Base-by-base conservation (phyloP, 2,797 vertebrate genomes). In the Acanthiza pusilla region DNA sequence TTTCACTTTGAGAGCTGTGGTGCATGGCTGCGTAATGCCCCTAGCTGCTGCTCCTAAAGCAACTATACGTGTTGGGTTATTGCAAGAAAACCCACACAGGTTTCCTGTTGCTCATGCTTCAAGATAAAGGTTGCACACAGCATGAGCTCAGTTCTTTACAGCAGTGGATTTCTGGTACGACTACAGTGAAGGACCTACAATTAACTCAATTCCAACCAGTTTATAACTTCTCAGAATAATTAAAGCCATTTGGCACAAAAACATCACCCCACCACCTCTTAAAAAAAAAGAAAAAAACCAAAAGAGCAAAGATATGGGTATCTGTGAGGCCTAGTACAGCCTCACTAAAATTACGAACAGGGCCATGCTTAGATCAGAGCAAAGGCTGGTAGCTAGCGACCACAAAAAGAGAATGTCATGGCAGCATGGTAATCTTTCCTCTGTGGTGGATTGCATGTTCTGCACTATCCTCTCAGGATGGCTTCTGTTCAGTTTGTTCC, bases 21-120 rank as follows among this genome's bases (percentile, higher is more conserved):
- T 70, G 17, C 48, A 22, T 15, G n/a, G 85, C 94, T 95, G 78
- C 61, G 79, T 77, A 89, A 75, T 81, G 77, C 92, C 91, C 82
- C 87, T 88, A 80, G 71, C 61, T 92, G 55, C 70, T 96, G 80
- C 78, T 81, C 76, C 36, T 36, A 96, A 96, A 97, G 76, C 88
- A 92, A 26, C 67, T 91, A 45, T 83, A 76, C 67, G 84, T 84
- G 75, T 85, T 26, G 60, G 84, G 63, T 36, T 62, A 70, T 74
- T 97, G 91, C 89, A 86, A 96, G 81, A 96, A 94, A 92, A 94
- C 87, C 93, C 89, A 94, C 94, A 89, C 14, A 43, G 50, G 58
- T 95, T 98, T 98, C 97, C 97, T 97, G 97, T 97, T 96, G 92
- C 89, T 70, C 57, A 76, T 50, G 34, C 34, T 68, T 96, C 45